Evolutionary conservation across 2,113 vertebrate genomes (phyloP), one percentile per base, ranked within the genome.

Genomic region (Pithys albifrons): DNA sequence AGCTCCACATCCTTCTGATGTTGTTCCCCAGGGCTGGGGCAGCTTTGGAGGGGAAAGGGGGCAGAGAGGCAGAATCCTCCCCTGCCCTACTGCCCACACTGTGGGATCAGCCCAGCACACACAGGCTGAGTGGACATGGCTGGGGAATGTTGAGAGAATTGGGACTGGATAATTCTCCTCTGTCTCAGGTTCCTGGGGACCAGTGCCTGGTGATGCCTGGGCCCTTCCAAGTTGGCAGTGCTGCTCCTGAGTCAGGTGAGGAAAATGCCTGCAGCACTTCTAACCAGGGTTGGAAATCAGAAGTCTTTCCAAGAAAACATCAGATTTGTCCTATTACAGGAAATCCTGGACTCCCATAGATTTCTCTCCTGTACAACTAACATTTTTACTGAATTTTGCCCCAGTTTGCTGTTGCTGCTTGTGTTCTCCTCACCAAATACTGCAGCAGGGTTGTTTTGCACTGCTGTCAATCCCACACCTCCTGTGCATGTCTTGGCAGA

Each of bases 371-470:
- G 14, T 8, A 24, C 16, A 39, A 19, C 14, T 19, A 24, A 29
- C 17, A 2, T 45, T 66, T 55, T 22, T 16, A 39, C 46, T 24
- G 65, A 45, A 10, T 39, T 45, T 12, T 15, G 16, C 12, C 29
- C 16, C 0, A 0, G 2, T 66, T 48, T 61, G 29, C 9, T 57
- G 16, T 54, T 41, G 3, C 2, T 45, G 10, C 41, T 17, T 12
- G 3, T n/a, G 29, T 22, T 73, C 72, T 75, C 35, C 72, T 75
- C 35, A 29, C 23, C 58, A 29, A 17, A 10, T 25, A 15, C 41
- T 61, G 52, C 31, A 43, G 39, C 70, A 13, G 37, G 11, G 31
- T 57, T n/a, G 29, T 27, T 64, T 57, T 39, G 45, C 17, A 18
- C 33, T 20, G 8, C 33, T 19, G 31, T 65, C 49, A 19, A 19